Evolutionary conservation across 2,113 vertebrate species (phyloP).

Genomic region (Microtus richardsoni): DNA sequence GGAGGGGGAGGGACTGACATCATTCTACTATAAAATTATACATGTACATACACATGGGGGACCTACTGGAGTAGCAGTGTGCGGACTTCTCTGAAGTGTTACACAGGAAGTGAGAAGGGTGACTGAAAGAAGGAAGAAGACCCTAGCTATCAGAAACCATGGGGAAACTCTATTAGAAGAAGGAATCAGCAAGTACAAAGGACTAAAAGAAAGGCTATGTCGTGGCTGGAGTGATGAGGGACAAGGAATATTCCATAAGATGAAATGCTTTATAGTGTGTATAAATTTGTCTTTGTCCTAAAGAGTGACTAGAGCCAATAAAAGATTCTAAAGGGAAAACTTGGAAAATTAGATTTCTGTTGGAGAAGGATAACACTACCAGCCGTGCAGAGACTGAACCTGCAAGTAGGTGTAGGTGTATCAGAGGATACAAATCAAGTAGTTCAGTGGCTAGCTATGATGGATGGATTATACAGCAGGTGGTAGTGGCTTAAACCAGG

Average conservation of each 20-base stretch:
- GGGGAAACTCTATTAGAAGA: slow-evolving; percentile 14
- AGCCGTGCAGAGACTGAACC: not conserved
- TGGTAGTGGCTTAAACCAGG: not conserved
- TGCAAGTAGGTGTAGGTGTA: not conserved
- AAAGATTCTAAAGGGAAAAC: not conserved
- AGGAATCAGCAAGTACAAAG: slow-evolving; percentile 22
- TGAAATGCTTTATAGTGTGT: not conserved
- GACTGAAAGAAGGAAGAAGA: slow-evolving; percentile 29
- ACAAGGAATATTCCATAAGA: not conserved
- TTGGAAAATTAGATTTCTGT: slow-evolving; percentile 21
- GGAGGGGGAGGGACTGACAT: not conserved
- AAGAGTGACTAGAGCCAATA: not conserved
- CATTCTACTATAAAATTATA: slow-evolving; percentile 30
- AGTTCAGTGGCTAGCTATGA: not conserved
- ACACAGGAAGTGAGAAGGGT: not conserved
- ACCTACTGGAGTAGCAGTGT: not conserved
- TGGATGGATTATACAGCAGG: not conserved
- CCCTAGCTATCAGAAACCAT: not conserved
- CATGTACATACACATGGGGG: not conserved
- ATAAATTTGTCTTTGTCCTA: not conserved
- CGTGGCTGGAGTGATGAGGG: not conserved
- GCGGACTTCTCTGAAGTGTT: not conserved
- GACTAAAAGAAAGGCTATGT: not conserved
- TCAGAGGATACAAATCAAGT: not conserved
- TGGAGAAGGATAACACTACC: not conserved